A percentile compares a stretch with the other conserved stretches of the same genome.
Evolutionary conservation across 2,113 vertebrate genomes (phyloP).

Genomic region (crab-eating macaque (Macaca fascicularis)): DNA sequence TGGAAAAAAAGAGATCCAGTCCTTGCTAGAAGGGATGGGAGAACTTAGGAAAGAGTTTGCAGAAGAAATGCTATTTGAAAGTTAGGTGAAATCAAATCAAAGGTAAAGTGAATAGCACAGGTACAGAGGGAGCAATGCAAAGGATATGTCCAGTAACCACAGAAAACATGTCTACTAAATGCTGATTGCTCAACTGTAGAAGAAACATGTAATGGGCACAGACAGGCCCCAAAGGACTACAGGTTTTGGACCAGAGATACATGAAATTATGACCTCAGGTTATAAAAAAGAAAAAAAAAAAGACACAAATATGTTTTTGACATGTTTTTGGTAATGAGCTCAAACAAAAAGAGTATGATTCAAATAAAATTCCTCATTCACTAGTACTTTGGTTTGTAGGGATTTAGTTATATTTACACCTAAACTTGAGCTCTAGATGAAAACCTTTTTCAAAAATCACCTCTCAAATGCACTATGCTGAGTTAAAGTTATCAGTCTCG

Average conservation of each 20-base stretch:
- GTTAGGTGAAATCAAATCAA: not conserved
- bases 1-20: not conserved
- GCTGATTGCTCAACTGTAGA: accelerated
- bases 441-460: not conserved
- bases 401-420: not conserved
- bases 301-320: not conserved
- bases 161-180: accelerated
- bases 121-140: not conserved
- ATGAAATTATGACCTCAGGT: not conserved
- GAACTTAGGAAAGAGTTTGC: not conserved
- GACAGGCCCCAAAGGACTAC: not conserved
- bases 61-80: not conserved
- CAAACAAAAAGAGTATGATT: not conserved
- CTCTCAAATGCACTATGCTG: not conserved
- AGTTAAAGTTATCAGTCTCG: not conserved
- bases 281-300: not conserved
- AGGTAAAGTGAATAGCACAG: not conserved
- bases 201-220: accelerated
- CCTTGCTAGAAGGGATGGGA: not conserved
- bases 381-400: not conserved
- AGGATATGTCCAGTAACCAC: not conserved
- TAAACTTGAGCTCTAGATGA: not conserved
- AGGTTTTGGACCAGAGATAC: not conserved
- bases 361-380: slow-evolving; percentile 16
- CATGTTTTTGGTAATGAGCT: not conserved